These are phyloP conservation scores for Lanistes nyassanus DNA, from an alignment of 1,140 invertebrate species.

Conservation along the genomic window DNA sequence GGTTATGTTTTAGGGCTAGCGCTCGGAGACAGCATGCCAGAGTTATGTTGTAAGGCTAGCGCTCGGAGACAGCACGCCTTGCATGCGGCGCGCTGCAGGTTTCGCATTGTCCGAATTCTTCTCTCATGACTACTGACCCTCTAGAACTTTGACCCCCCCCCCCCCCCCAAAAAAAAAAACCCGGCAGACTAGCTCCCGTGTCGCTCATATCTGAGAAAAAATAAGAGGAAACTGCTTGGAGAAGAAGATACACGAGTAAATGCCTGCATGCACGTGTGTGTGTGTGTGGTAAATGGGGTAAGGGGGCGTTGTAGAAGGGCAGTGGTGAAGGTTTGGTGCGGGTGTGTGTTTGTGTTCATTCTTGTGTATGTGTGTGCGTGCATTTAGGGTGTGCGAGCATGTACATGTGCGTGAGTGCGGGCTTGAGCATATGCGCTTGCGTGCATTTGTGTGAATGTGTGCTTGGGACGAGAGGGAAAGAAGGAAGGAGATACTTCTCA, in stretches of 20 bases:
- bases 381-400: constrained; percentile 1
- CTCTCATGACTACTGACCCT: no score
- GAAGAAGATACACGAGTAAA: not conserved
- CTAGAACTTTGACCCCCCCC: no score
- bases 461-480: not conserved
- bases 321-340: no score
- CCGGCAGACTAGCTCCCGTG: no score
- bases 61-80: no score
- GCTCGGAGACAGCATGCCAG: not conserved
- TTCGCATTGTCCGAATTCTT: no score
- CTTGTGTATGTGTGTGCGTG: constrained; percentile 3
- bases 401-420: constrained; percentile 9
- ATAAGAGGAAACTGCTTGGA: no score
- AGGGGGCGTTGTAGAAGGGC: no score
- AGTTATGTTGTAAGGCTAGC: not conserved
- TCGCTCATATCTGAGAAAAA: no score
- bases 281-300: no score
- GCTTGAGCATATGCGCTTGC: not conserved
- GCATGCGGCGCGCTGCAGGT: no score
- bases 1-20: not conserved
- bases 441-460: constrained; percentile 15
- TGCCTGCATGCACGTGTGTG: constrained; percentile 11
- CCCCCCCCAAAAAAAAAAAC: no score
- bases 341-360: constrained; percentile 8
- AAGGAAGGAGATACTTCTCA: not conserved